phyloP scores from a whole-genome alignment of 2,113 vertebrate species.

The Passer domesticus region DNA sequence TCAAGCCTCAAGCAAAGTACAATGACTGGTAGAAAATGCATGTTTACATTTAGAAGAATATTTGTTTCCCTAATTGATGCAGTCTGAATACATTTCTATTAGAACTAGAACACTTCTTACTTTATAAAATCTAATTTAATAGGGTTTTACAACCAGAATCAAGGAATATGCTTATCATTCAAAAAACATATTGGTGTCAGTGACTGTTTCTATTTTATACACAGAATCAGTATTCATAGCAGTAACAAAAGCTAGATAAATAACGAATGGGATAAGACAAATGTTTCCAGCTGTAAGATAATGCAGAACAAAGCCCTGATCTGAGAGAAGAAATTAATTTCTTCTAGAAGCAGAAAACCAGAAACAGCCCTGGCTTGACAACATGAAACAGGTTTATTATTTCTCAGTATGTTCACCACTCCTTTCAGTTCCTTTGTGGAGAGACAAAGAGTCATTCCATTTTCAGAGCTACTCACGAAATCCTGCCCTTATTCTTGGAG shows the following conservation, averaged over 20 bases:
- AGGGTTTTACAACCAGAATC: background rate
- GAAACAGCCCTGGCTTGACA: background rate
- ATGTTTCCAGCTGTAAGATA: constrained; percentile 16
- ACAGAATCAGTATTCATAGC: background rate
- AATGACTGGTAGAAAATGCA: background rate
- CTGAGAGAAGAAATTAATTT: background rate
- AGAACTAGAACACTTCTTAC: background rate
- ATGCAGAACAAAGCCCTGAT: background rate
- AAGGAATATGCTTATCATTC: background rate
- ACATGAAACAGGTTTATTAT: background rate
- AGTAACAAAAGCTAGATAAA: constrained; percentile 1
- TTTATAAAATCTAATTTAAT: background rate
- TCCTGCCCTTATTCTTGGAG: background rate
- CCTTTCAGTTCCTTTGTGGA: background rate
- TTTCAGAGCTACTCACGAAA: background rate
- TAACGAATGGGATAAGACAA: background rate
- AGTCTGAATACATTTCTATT: background rate
- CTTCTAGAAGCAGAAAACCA: background rate
- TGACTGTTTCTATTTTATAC: background rate
- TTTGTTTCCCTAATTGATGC: background rate
- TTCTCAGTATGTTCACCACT: background rate
- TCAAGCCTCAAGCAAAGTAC: background rate
- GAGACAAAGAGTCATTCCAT: background rate
- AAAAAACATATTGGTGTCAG: background rate
- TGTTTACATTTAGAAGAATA: background rate